A percentile compares a stretch with the other conserved stretches of the same genome.
phyloP scores from a whole-genome alignment of 92 coral and sea anemone species.

The Micromussa lordhowensis region DNA sequence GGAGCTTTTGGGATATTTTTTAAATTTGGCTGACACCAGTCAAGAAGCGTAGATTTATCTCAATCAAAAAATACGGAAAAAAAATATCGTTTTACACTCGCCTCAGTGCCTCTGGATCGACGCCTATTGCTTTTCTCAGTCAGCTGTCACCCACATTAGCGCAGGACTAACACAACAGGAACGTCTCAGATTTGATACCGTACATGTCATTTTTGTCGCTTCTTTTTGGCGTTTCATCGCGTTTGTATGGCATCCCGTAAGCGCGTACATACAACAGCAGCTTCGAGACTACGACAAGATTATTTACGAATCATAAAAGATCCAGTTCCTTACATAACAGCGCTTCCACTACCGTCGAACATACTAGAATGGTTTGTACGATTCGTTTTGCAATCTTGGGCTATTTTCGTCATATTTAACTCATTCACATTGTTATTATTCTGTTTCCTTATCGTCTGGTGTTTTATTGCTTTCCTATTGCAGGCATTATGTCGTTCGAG shows the following conservation, averaged over 20 bases:
- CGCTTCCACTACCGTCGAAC: slow-evolving; percentile 92
- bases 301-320: slow-evolving; percentile 91
- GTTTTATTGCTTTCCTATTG: not conserved
- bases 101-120: not conserved
- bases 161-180: not conserved
- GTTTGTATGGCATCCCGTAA: slow-evolving; percentile 86
- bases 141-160: slow-evolving; percentile 12
- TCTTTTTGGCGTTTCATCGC: slow-evolving; percentile 11
- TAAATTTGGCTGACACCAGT: not conserved
- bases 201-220: not conserved
- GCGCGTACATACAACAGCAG: slow-evolving; percentile 94
- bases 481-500: slow-evolving; percentile 99
- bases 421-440: not conserved
- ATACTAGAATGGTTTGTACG: slow-evolving; percentile 89
- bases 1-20: not conserved
- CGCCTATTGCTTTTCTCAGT: not conserved
- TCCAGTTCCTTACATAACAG: slow-evolving; percentile 97
- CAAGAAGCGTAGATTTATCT: not conserved
- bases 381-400: not conserved
- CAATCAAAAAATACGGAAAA: not conserved
- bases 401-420: not conserved
- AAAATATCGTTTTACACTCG: not conserved
- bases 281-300: slow-evolving; percentile 95
- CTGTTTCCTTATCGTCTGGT: not conserved
- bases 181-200: too few relatives aligned